Percentiles rank a stretch among this genome's conserved stretches.
These are phyloP conservation scores for Pinctada fucata DNA, from an alignment of 2,888 invertebrate genomes.

Conservation along the genomic window DNA sequence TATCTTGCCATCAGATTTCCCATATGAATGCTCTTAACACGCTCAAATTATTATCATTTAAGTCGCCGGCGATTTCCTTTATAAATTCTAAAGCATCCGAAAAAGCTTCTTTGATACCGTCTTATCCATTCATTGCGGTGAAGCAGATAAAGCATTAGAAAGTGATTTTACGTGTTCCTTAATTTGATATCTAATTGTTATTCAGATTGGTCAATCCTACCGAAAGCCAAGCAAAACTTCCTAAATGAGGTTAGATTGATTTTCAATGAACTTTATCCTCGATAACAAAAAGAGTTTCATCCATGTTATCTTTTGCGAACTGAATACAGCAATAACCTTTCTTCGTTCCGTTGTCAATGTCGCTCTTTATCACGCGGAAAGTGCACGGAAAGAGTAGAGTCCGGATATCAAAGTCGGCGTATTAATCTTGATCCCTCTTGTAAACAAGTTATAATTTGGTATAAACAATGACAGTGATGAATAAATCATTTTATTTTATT, in stretches of 20 bases:
- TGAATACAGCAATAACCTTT: background rate
- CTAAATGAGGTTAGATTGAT: constrained; percentile 34
- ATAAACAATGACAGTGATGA: too few species aligned
- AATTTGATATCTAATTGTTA: constrained; percentile 37
- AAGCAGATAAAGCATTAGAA: constrained; percentile 35
- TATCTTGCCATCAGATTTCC: background rate
- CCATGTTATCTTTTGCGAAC: constrained; percentile 9
- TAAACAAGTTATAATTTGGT: too few species aligned
- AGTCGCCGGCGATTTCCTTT: constrained; percentile 34
- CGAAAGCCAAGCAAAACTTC: constrained; percentile 29
- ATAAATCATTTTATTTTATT: too few species aligned
- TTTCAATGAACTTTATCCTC: constrained; percentile 31
- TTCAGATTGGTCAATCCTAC: constrained; percentile 33
- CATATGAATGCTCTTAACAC: constrained; percentile 23
- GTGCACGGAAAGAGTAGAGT: too few species aligned
- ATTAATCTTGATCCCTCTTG: too few species aligned
- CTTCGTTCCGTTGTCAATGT: too few species aligned
- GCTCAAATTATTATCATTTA: constrained; percentile 39
- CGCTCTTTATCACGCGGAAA: too few species aligned
- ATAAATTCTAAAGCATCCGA: constrained; percentile 33
- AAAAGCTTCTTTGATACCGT: constrained; percentile 43
- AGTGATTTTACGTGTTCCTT: constrained; percentile 40
- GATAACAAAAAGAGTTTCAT: constrained; percentile 19
- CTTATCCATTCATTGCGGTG: constrained; percentile 37
- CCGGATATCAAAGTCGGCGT: too few species aligned